Conservation (phyloP, 2,888 invertebrate species). For the Oxystoma pomonae region DNA sequence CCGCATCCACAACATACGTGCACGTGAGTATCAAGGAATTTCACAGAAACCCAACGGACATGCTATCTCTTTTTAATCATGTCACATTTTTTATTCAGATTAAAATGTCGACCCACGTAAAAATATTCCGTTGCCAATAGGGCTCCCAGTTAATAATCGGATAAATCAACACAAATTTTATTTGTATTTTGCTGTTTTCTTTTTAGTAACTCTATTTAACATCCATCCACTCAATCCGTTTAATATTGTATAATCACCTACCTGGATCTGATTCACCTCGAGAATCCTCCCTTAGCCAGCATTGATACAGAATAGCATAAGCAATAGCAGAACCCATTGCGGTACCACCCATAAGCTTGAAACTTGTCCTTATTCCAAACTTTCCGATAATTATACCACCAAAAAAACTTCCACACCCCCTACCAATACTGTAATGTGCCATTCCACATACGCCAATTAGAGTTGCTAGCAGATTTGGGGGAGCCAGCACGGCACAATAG, state of each 20-base stretch:
- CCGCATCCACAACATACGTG: no score
- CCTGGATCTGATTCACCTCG: constrained; percentile 25
- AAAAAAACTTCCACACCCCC: constrained; percentile 77
- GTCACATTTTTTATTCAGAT: no score
- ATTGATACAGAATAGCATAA: constrained; percentile 67
- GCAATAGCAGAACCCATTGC: constrained; percentile 67
- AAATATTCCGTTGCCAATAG: no score
- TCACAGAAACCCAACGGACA: no score
- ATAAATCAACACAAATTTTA: no score
- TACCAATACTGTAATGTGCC: constrained; percentile 83
- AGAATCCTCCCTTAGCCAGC: constrained; percentile 61
- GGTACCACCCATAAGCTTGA: constrained; percentile 72
- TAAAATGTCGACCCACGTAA: no score
- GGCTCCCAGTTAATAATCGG: no score
- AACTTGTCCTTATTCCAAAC: constrained; percentile 71
- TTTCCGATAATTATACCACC: constrained; percentile 75
- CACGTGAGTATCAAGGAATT: no score
- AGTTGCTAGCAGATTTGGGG: constrained; percentile 78
- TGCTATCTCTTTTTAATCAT: no score
- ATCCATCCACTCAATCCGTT: no score
- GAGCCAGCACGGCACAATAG: constrained; percentile 79
- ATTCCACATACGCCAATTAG: constrained; percentile 84
- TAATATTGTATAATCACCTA: not conserved
- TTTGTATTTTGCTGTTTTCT: no score
- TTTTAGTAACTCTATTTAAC: no score